Conservation (phyloP, 2,888 invertebrate species). For the Fragum fragum region DNA sequence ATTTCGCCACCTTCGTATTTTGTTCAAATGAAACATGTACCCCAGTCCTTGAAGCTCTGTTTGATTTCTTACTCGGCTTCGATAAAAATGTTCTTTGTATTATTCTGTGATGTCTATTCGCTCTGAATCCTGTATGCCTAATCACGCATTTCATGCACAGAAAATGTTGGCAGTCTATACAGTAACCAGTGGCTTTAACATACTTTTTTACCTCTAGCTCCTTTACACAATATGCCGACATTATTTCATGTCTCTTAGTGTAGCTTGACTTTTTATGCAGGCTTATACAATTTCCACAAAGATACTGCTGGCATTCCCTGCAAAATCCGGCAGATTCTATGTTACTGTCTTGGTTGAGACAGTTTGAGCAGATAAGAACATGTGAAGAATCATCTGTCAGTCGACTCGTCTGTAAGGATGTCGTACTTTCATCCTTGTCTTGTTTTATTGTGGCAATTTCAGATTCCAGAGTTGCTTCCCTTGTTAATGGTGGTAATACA, state of each 20-base stretch:
- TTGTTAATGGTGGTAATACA: not conserved
- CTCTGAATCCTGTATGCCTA: slow-evolving; percentile 43
- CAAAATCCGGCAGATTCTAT: slow-evolving; percentile 52
- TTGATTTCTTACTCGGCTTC: slow-evolving; percentile 17
- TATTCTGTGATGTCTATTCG: slow-evolving; percentile 44
- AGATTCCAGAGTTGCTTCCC: slow-evolving; percentile 10
- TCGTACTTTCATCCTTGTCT: not conserved
- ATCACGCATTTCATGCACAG: slow-evolving; percentile 51
- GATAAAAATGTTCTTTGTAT: slow-evolving; percentile 54
- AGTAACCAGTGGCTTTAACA: slow-evolving; percentile 50
- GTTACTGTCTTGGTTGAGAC: slow-evolving; percentile 43
- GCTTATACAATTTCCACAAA: slow-evolving; percentile 44
- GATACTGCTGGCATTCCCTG: slow-evolving; percentile 44
- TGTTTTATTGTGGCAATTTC: not conserved
- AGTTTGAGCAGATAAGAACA: slow-evolving; percentile 47
- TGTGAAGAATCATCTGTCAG: not conserved
- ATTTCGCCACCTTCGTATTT: not conserved
- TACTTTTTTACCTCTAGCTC: slow-evolving; percentile 43
- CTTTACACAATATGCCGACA: slow-evolving; percentile 48
- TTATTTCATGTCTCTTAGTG: slow-evolving; percentile 45
- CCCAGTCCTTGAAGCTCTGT: not conserved
- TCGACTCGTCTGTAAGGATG: not conserved
- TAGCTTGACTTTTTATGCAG: slow-evolving; percentile 25
- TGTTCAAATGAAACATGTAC: not conserved
- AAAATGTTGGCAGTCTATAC: slow-evolving; percentile 48